phyloP scores from a whole-genome alignment of 1,140 invertebrate species.

The Diploscapter pachys region DNA sequence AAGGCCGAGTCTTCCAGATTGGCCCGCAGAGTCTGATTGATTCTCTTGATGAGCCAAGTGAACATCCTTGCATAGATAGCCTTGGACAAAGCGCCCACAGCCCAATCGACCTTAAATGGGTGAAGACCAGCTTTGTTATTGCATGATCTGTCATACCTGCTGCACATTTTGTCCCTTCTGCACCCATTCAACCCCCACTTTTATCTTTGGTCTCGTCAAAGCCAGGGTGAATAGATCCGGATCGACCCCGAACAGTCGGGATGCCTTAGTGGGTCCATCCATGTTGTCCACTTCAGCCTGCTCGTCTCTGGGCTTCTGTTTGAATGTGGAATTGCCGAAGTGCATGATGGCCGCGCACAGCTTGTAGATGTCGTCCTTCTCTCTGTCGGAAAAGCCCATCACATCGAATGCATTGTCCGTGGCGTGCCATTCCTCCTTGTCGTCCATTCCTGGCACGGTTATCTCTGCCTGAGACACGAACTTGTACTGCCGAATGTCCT shows the following conservation, averaged over 20 bases:
- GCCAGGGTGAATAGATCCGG: conserved; percentile 65
- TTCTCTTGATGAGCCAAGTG: conserved; percentile 47
- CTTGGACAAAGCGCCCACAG: conserved; percentile 63
- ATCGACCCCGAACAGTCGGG: conserved; percentile 65
- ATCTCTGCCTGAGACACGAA: conserved; percentile 76
- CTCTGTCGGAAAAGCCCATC: conserved; percentile 89
- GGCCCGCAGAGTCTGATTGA: conserved; percentile 47
- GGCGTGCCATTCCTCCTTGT: conserved; percentile 71
- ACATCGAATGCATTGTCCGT: conserved; percentile 92
- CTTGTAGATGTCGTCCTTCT: conserved; percentile 93
- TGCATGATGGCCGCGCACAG: conserved; percentile 95
- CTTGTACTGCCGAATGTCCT: conserved; percentile 69
- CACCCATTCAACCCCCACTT: conserved; percentile 66
- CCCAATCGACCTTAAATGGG: conserved; percentile 57
- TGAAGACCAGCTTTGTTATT: too few relatives aligned
- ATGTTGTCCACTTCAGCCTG: conserved; percentile 96
- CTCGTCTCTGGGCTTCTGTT: conserved; percentile 97
- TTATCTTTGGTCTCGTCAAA: conserved; percentile 66
- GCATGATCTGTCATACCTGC: conserved; percentile 62
- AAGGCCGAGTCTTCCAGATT: conserved; percentile 37
- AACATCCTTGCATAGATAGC: conserved; percentile 54
- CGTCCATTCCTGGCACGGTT: conserved; percentile 68
- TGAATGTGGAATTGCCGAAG: conserved; percentile 87
- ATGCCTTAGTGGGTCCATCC: conserved; percentile 60
- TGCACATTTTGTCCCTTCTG: conserved; percentile 73